Base-by-base conservation (phyloP, 2,113 vertebrate genomes). In the Erinaceus europaeus region DNA sequence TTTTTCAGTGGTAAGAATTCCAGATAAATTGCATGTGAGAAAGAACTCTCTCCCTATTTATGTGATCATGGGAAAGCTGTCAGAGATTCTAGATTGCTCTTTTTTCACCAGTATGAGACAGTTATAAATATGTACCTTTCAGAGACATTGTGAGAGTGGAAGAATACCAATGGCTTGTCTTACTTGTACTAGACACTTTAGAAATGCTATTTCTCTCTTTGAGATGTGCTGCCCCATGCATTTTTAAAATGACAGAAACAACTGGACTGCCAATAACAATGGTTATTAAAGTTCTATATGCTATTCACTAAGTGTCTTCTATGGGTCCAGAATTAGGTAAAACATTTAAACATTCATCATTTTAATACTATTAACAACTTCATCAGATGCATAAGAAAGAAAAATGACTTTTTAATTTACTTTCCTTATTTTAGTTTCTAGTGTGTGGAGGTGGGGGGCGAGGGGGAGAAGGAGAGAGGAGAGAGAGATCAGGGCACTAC, bases 1-100 rank as follows among this genome's bases (percentile, higher is more conserved):
- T 3, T 12, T 3, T 32, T 94, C 59, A 74, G 34, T 55, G 73
- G 25, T 86, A 67, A 93, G 59, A 62, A 81, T 91, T 89, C 69
- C 44, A 81, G 68, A 17, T 65, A 81, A 53, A 72, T 13, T 53
- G 4, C 34, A 3, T 23, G 25, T n/a, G 38, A 82, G 86, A 50
- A 32, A 52, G 36, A 71, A 76, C 84, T 76, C 0, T 71, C n/a
- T 40, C 62, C 72, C 71, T 78, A 55, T 36, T 9, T 42, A 0
- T 78, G 25, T 84, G 71, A 87, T 40, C 40, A 62, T 71, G n/a
- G 32, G 21, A 9, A 50, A 62, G 27, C 42, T 78, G 40, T 32
- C 73, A 23, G 27, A 57, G 25, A 76, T 34, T 27, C 3, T 23
- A 38, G 20, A 32, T 17, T 10, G 50, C 59, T 90, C 32, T 67